Base-by-base conservation (phyloP, 2,888 invertebrate species). In the Eretmocerus hayati region DNA sequence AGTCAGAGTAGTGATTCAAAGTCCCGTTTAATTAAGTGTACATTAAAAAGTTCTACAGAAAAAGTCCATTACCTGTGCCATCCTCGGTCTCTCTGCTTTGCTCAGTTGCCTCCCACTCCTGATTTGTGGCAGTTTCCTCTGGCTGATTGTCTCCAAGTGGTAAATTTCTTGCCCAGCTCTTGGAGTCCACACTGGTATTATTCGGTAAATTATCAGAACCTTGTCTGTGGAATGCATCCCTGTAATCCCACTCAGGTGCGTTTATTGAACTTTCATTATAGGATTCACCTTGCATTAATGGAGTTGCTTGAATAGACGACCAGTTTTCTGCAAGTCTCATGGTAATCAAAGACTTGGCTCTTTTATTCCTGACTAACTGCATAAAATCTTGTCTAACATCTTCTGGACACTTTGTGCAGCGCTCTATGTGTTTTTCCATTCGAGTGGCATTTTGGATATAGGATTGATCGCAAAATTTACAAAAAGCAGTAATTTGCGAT, bases 261-360 rank as follows among this genome's bases (percentile, higher is more conserved):
- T 58, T 56, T 70, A 75, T 74, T 56, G 74, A 26, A 31, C n/a
- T 41, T 19, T 41, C 22, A 36, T 41, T 40, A 11, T 9, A 11
- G 23, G 15, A 69, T 63, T 75, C 74, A 66, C 75, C 72, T 67
- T 76, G 75, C 61, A 75, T 76, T 45, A 67, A 70, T 49, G 73
- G 73, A 50, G 26, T 9, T 26, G 6, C 8, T 26, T 26, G 67
- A 73, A 57, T 72, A 73, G 44, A 72, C 67, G 62, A 62, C 74
- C 75, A 74, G 76, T 72, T 67, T 76, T 76, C 71, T 80, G 81
- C 59, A 79, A 45, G 36, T 11, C 37, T 36, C 20, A 41, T 15
- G 23, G 31, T 20, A 11, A 45, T 31, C 21, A 50, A 26, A 1
- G 56, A 56, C 42, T 64, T 63, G 18, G 62, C 59, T 40, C 57